A percentile compares a stretch with the other conserved stretches of the same genome.
Conservation (phyloP, 2,797 vertebrate species). For the Pagetopsis macropterus region DNA sequence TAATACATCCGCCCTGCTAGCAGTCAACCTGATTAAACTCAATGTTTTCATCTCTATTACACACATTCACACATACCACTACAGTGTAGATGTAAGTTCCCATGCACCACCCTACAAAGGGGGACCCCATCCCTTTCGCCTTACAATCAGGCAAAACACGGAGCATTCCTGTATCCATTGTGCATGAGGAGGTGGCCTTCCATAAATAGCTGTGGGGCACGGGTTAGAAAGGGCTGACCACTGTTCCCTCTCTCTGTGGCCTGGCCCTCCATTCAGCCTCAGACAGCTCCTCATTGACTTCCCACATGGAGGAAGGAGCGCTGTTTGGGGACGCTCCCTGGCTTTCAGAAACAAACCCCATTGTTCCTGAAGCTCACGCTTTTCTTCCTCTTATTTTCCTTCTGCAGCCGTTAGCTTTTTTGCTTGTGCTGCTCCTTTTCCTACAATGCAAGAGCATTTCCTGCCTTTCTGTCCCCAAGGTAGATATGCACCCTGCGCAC, state of each 20-base stretch:
- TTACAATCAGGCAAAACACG: slow-evolving; percentile 51
- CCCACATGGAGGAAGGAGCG: slow-evolving; percentile 74
- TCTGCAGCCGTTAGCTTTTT: slow-evolving; percentile 66
- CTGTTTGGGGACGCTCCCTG: slow-evolving; percentile 72
- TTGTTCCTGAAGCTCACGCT: slow-evolving; percentile 76
- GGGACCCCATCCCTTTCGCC: slow-evolving; percentile 43
- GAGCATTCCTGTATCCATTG: slow-evolving; percentile 75
- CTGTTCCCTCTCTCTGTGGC: slow-evolving; percentile 50
- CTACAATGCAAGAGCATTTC: slow-evolving; percentile 78
- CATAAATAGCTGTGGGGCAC: slow-evolving; percentile 74
- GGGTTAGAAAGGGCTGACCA: slow-evolving; percentile 56
- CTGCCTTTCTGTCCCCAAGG: slow-evolving; percentile 75
- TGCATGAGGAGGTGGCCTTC: slow-evolving; percentile 68
- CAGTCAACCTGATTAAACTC: not conserved
- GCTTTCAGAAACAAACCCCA: slow-evolving; percentile 78
- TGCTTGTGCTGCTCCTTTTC: slow-evolving; percentile 76
- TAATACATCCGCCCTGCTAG: not conserved
- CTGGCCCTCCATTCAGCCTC: slow-evolving; percentile 55
- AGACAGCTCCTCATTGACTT: slow-evolving; percentile 64
- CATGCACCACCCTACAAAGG: slow-evolving; percentile 59
- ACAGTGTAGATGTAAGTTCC: slow-evolving; percentile 43
- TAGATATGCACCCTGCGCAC: slow-evolving; percentile 41
- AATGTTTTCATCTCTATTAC: slow-evolving; percentile 29
- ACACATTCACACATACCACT: slow-evolving; percentile 14
- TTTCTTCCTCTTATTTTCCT: slow-evolving; percentile 78